A percentile compares a stretch with the other conserved stretches of the same genome.
Conservation (phyloP, 2,888 invertebrate species). For the Mythimna ferrago region DNA sequence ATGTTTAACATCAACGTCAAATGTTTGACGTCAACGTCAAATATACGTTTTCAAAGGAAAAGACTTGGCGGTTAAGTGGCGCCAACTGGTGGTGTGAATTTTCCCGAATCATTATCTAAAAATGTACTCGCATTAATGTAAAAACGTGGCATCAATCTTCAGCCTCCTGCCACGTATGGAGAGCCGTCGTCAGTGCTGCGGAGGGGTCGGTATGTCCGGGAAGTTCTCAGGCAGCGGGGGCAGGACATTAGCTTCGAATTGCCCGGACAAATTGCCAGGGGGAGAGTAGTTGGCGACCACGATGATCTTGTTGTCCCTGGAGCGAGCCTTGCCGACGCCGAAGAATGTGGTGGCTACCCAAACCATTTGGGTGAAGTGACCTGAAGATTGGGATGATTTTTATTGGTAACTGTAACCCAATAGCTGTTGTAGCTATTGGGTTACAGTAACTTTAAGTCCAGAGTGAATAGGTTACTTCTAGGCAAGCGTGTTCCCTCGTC, state of each 20-base stretch:
- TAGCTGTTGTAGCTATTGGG: no score
- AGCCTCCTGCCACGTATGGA: slow-evolving; percentile 86
- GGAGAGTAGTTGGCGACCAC: slow-evolving; percentile 97
- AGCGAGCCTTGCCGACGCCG: slow-evolving; percentile 95
- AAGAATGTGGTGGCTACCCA: slow-evolving; percentile 95
- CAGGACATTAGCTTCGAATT: slow-evolving; percentile 94
- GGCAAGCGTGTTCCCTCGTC: no score
- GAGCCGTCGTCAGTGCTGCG: slow-evolving; percentile 84
- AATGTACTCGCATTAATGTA: slow-evolving; percentile 33
- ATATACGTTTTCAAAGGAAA: no score
- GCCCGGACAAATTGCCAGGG: slow-evolving; percentile 94
- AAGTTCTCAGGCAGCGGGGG: slow-evolving; percentile 93
- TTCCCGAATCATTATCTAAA: not conserved
- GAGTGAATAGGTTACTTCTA: no score
- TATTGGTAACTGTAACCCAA: no score
- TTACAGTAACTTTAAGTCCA: no score
- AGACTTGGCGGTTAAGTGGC: no score
- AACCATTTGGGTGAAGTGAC: slow-evolving; percentile 96
- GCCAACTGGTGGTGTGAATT: no score
- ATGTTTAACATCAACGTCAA: no score
- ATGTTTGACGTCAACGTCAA: no score
- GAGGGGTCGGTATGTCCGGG: slow-evolving; percentile 81
- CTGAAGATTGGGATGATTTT: slow-evolving; percentile 83
- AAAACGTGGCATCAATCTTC: slow-evolving; percentile 82
- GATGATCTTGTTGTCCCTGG: slow-evolving; percentile 94